Evolutionary conservation across 2,797 vertebrate species (phyloP), one percentile per base, ranked within the genome.

Genomic region (Siniperca undulata): DNA sequence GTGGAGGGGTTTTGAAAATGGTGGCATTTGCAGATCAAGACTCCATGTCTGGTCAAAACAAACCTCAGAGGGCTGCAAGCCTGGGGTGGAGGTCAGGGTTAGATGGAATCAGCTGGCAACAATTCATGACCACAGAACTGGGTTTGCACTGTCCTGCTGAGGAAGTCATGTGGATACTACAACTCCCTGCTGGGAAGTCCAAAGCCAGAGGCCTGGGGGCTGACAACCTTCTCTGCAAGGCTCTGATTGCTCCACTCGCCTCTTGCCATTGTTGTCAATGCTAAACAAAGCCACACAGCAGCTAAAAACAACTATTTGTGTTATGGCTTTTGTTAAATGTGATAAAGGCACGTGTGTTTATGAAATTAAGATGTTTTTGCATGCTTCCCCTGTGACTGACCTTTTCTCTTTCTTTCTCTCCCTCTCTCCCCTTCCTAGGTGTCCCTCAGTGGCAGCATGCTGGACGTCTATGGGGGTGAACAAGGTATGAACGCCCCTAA

Each of bases 401-500:
- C 73, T 40, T 72, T 2, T 74, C 44, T 60, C 53, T 62, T 44
- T 36, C 34, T 40, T 14, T 71, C 75, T 36, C 22, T 8, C 53
- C 58, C 53, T 59, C 42, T 87, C 55, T 86, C 52, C 86, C 55
- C 59, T 65, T 69, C 65, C 50, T 53, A 97, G 91, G 89, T 92
- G 82, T 94, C 93, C 85, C 94, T 99, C 85, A 97, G 97, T 86
- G 95, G 96, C 93, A 97, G 94, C 92, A 97, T 99, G 97, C 95
- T 99, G 97, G 97, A 99, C 89, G 84, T 97, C 78, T 99, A 98
- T 92, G 96, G 95, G 90, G 95, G 93, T 87, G 97, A 99, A 90
- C 97, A 95, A 95, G 96, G 96, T 95, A 97, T 97, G 95, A 95
- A 96, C 88, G 81, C 96, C 93, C 88, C 95, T 95, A 97, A 96